phyloP scores from a whole-genome alignment of 2,888 invertebrate genomes.

The Dasypogon diadema region DNA sequence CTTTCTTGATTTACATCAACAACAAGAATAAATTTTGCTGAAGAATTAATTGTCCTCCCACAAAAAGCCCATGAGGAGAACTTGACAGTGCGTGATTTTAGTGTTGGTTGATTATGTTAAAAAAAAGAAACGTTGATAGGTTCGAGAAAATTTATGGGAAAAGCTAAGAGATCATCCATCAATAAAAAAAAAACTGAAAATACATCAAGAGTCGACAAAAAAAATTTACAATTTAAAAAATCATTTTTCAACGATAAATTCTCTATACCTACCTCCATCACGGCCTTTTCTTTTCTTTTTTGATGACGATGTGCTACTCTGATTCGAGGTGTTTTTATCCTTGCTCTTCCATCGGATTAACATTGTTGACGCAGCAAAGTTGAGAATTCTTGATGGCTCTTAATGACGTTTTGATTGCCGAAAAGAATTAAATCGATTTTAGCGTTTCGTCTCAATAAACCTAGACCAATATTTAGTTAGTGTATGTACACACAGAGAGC shows the following conservation, averaged over 20 bases:
- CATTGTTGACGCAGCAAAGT: conserved; percentile 70
- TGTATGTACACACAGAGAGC: no score
- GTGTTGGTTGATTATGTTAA: no score
- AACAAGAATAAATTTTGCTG: no score
- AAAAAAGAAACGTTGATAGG: no score
- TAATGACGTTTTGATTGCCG: conserved; percentile 40
- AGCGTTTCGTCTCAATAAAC: no score
- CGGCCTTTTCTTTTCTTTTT: conserved; percentile 89
- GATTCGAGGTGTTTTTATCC: conserved; percentile 80
- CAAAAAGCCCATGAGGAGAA: no score
- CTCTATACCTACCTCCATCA: conserved; percentile 76
- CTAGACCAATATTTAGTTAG: no score
- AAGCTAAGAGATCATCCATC: no score
- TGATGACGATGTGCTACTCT: conserved; percentile 72
- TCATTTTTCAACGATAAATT: neutral
- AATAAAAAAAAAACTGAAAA: neutral
- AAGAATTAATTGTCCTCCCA: no score
- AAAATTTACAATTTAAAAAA: conserved; percentile 14
- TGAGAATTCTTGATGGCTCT: conserved; percentile 54
- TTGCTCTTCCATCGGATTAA: conserved; percentile 88
- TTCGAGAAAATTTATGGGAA: no score
- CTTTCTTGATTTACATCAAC: no score
- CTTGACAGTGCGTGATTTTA: no score
- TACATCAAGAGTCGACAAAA: neutral
- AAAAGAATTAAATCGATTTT: neutral